Evolutionary conservation across 2,113 vertebrate species (phyloP).

Genomic region (Brienomyrus longianalis): DNA sequence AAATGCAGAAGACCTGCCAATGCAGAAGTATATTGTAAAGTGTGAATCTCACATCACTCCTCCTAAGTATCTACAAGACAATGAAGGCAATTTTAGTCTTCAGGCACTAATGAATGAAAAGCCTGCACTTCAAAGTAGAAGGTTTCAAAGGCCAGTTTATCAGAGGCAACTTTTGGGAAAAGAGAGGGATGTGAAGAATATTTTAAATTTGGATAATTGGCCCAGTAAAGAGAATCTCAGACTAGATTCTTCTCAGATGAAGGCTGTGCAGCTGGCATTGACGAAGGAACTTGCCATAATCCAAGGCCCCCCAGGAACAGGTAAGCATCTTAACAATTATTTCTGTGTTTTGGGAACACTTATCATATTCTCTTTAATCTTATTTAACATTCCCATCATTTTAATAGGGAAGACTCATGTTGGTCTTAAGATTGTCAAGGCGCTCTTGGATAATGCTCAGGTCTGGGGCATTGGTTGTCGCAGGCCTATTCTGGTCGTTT

Average conservation of each 20-base stretch:
- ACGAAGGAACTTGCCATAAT: constrained; percentile 40
- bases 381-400: background rate
- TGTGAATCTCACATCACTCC: constrained; percentile 24
- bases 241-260: constrained; percentile 43
- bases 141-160: background rate
- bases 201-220: constrained; percentile 14
- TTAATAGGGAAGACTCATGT: constrained; percentile 41
- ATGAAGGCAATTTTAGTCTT: constrained; percentile 7
- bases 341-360: background rate
- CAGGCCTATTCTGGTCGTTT: constrained; percentile 37
- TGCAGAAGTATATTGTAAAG: constrained; percentile 38
- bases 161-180: too few relatives aligned
- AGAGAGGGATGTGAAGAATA: background rate
- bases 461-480: constrained; percentile 18
- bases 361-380: background rate
- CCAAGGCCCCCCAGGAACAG: constrained; percentile 47
- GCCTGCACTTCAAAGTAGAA: background rate
- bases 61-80: constrained; percentile 26
- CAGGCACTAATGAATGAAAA: background rate
- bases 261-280: constrained; percentile 34
- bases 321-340: constrained; percentile 21
- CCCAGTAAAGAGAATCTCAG: constrained; percentile 17
- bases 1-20: constrained; percentile 24
- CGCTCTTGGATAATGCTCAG: constrained; percentile 28
- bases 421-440: constrained; percentile 38